Conservation (phyloP, 2,797 vertebrate genomes). For the Ceryle rudis region DNA sequence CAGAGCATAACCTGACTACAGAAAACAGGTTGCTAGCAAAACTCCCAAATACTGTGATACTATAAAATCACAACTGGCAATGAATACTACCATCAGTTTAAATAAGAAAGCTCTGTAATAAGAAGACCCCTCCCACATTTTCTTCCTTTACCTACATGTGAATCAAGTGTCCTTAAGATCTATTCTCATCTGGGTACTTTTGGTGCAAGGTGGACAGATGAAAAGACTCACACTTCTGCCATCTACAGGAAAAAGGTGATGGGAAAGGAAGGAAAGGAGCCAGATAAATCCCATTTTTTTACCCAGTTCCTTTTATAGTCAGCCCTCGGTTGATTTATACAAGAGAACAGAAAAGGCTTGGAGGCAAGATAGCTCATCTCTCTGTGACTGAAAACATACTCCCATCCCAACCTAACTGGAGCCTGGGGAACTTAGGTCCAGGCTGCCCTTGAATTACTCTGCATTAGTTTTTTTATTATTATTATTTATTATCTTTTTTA, state of each 20-base stretch:
- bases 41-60: not conserved
- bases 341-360: slow-evolving; percentile 39
- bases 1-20: not conserved
- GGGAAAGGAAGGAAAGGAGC: not conserved
- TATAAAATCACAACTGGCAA: not conserved
- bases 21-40: not conserved
- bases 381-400: not conserved
- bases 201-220: not conserved
- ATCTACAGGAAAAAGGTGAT: not conserved
- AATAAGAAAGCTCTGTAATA: not conserved
- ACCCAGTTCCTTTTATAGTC: slow-evolving; percentile 27
- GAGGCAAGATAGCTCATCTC: slow-evolving; percentile 17
- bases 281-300: slow-evolving; percentile 18
- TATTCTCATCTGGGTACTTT: not conserved
- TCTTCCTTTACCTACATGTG: not conserved
- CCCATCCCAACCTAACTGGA: not conserved
- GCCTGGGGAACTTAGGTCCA: not conserved
- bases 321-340: slow-evolving; percentile 42
- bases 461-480: not conserved
- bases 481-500: no score
- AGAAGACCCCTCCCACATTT: not conserved
- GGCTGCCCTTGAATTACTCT: slow-evolving; percentile 29
- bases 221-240: not conserved
- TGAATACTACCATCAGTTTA: not conserved
- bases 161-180: not conserved